These are phyloP conservation scores for Eonycteris spelaea DNA, from an alignment of 2,113 vertebrate genomes.

Conservation along the genomic window DNA sequence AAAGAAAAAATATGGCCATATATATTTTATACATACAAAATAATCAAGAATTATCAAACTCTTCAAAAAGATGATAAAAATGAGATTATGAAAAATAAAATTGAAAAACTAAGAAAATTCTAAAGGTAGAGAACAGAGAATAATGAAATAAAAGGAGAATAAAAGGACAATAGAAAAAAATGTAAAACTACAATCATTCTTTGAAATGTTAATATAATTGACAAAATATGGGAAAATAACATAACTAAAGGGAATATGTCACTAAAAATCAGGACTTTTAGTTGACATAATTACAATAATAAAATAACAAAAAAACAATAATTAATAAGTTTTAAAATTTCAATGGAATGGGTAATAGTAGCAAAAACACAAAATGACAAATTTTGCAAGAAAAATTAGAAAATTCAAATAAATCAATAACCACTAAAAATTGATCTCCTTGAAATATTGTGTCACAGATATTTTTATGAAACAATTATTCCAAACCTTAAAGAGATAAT, in stretches of 20 bases:
- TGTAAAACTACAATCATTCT: neutral
- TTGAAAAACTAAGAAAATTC: neutral
- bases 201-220: neutral
- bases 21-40: neutral
- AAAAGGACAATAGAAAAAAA: neutral
- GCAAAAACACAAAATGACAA: neutral
- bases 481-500: neutral
- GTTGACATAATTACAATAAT: neutral
- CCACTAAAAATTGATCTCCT: neutral
- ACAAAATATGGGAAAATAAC: neutral
- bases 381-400: neutral
- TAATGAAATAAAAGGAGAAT: neutral
- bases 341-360: neutral
- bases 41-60: neutral
- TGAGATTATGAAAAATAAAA: neutral
- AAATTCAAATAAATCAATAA: constrained; percentile 10
- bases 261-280: neutral
- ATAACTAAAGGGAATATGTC: neutral
- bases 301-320: neutral
- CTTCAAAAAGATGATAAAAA: neutral
- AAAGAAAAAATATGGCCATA: neutral
- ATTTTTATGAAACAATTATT: neutral
- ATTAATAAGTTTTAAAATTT: neutral
- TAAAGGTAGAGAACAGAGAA: neutral
- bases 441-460: neutral